Evolutionary conservation across 2,888 invertebrate species (phyloP), one percentile per base, ranked within the genome.

Genomic region (Lamellibrachia satsuma): DNA sequence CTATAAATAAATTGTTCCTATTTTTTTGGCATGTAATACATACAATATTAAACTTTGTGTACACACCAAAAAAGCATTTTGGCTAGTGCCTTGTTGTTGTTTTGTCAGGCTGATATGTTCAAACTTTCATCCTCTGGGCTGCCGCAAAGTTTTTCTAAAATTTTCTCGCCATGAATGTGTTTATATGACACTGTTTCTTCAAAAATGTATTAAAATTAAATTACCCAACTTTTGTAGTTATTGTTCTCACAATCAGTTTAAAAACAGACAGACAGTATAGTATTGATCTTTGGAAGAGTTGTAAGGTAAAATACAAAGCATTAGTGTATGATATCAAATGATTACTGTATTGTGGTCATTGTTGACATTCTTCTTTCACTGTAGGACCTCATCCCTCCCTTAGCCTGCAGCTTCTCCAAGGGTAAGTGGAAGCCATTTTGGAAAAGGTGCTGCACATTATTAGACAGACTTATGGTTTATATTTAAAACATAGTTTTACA

Each of bases 381-480:
- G 39, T 57, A 93, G 93, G 92, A 90, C 52, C 55, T 92, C 8
- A 57, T 93, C 51, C 93, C 93, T 52, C 95, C 95, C 52, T 92
- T 95, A 92, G 95, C 95, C 2, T 95, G 95, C 93, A 95, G 97
- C 97, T 93, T 95, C 97, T 93, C 97, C 97, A 93, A 97, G 97
- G 94, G 97, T 98, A 95, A 93, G 93, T 92, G 8, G 7, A 91
- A 27, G 52, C 22, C 52, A 52, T 92, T 91, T 52, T 9, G 15
- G 27, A 8, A n/a, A 75, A 75, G 3, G 75, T n/a, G 6, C 22
- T 75, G 75, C 75, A 22, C 75, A 75, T 11, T 11, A 75, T 75
- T 75, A 22, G 3, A 22, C 6, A 22, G 6, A 75, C 6, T 75
- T 22, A 75, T 22, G 6, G n/a, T 75, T 75, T 75, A 39, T 39